Evolutionary conservation across 2,888 invertebrate species (phyloP), one percentile per base, ranked within the genome.

Genomic region (Apotomis turbidana): DNA sequence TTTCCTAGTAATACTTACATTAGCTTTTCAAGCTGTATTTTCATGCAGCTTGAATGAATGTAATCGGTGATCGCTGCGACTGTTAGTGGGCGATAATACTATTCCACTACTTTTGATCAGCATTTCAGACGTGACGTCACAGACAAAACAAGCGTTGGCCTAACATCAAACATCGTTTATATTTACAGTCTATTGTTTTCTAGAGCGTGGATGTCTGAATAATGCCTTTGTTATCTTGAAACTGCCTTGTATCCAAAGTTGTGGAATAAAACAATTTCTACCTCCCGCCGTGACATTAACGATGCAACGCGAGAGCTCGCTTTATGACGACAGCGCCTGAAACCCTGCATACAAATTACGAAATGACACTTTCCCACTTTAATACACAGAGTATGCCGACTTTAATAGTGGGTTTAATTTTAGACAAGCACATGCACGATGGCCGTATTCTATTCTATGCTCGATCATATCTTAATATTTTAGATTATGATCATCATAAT

Each of bases 261-360:
- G 77, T 79, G 79, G 80, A 84, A 84, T 85, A 84, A 84, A 84
- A 85, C 82, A 85, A 85, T 85, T 82, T 82, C 80, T 79, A 78
- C 77, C 73, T 78, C 60, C 75, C 78, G 80, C 78, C 27, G 79
- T 41, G 41, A 77, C 81, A 80, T 79, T 89, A 87, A 85, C 86
- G 86, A 89, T 88, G 90, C 90, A 87, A 83, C 83, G 81, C 81
- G 80, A 81, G 86, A 84, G 79, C 80, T 81, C 80, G 78, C 81
- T 88, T 90, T 90, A 90, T 87, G 87, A 85, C 86, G 83, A 81
- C 79, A 78, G 71, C 79, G 83, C 75, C 78, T 81, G 79, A 84
- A 83, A 80, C 80, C 78, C 81, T 80, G 91, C 88, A 90, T 91
- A 91, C 88, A 87, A 89, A 90, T 90, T 82, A 83, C 80, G 79